Evolutionary conservation across 1,140 invertebrate genomes (phyloP).

Genomic region (Drosophila neocordata): DNA sequence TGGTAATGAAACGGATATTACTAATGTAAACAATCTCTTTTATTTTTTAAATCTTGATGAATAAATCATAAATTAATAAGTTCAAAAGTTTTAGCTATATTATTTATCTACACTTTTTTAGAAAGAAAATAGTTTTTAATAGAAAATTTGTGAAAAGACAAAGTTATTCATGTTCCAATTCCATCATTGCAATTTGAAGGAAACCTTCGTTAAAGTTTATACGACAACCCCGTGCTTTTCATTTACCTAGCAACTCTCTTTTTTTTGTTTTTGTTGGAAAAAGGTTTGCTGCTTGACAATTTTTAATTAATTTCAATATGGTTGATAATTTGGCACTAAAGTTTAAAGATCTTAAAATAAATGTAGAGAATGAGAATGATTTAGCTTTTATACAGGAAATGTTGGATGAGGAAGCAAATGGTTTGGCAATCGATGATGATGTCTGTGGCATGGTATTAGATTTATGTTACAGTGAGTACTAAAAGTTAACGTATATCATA

Average conservation of each 20-base stretch:
- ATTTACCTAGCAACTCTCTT: background rate
- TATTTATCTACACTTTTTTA: no score
- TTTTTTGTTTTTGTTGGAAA: background rate
- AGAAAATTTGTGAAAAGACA: no score
- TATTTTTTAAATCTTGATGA: no score
- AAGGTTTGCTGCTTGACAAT: background rate
- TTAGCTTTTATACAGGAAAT: background rate
- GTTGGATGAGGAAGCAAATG: background rate
- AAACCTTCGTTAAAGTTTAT: background rate
- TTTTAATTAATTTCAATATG: background rate
- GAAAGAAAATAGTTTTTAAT: no score
- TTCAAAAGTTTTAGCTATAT: no score
- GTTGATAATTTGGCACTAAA: background rate
- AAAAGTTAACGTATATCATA: background rate
- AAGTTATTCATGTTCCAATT: background rate
- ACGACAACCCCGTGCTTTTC: no score
- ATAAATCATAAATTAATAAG: no score
- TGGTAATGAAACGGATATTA: no score
- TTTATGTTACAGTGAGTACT: background rate
- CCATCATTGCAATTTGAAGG: background rate
- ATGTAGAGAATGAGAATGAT: background rate
- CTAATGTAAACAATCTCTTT: no score
- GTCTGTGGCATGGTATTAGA: background rate
- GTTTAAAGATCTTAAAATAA: background rate
- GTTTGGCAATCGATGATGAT: background rate